Conservation (phyloP, 2,888 invertebrate genomes). For the Psococerastis gibbosa region DNA sequence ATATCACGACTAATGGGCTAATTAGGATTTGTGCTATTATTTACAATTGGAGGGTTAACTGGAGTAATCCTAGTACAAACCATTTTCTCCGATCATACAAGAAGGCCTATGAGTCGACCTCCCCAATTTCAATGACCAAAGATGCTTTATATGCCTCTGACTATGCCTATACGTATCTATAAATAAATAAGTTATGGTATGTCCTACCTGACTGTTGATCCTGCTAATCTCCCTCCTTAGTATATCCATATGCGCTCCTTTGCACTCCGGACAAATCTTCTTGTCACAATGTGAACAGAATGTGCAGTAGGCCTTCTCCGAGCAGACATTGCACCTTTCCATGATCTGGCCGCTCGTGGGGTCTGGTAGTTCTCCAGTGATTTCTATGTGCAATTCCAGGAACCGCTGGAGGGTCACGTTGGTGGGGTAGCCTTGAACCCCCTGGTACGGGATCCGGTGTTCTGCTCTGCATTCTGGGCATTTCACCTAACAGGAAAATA, state of each 20-base stretch:
- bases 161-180: too few relatives aligned
- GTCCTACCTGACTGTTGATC: conserved; percentile 60
- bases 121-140: too few relatives aligned
- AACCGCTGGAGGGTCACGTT: conserved; percentile 91
- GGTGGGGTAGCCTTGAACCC: conserved; percentile 84
- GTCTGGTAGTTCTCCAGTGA: conserved; percentile 77
- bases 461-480: conserved; percentile 97
- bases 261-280: conserved; percentile 91
- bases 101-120: too few relatives aligned
- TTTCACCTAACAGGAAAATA: too few relatives aligned
- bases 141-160: too few relatives aligned
- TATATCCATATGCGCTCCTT: conserved; percentile 90
- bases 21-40: too few relatives aligned
- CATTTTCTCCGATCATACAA: too few relatives aligned
- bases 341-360: conserved; percentile 81
- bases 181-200: neutral
- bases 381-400: conserved; percentile 82
- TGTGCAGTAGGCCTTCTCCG: conserved; percentile 75
- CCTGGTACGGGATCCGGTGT: conserved; percentile 89
- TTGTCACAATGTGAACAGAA: conserved; percentile 93
- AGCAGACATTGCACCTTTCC: conserved; percentile 86
- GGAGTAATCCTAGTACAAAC: too few relatives aligned
- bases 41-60: too few relatives aligned
- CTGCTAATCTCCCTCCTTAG: conserved; percentile 76
- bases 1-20: too few relatives aligned